phyloP scores from a whole-genome alignment of 2,888 invertebrate genomes.

The Ryuthela nishihirai region DNA sequence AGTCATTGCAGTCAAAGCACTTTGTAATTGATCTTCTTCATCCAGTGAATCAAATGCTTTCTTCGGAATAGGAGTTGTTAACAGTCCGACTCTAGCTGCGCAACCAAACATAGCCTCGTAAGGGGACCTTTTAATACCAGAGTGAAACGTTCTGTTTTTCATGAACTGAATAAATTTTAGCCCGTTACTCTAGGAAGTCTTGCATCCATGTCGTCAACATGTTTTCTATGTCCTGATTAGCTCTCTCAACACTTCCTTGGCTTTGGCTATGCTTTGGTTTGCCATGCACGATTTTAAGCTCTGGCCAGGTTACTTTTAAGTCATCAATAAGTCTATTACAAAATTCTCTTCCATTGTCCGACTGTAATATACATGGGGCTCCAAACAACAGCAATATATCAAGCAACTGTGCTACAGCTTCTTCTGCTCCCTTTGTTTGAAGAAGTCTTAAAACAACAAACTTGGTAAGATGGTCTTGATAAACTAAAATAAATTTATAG shows the following conservation, averaged over 20 bases:
- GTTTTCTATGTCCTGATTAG: constrained; percentile 7
- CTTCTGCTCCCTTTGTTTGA: constrained; percentile 31
- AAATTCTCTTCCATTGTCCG: constrained; percentile 37
- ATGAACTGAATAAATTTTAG: constrained; percentile 30
- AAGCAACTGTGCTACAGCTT: constrained; percentile 19
- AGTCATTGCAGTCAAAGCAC: neutral
- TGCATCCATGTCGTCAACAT: constrained; percentile 2
- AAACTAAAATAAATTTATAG: constrained; percentile 40
- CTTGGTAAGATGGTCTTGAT: constrained; percentile 42
- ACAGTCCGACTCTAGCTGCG: constrained; percentile 14
- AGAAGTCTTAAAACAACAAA: constrained; percentile 37
- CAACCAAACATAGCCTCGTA: constrained; percentile 20
- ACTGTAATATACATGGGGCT: constrained; percentile 32
- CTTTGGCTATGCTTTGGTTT: constrained; percentile 19
- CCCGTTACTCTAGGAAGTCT: constrained; percentile 35
- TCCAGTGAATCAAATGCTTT: constrained; percentile 6
- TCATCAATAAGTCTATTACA: constrained; percentile 13
- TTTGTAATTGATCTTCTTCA: constrained; percentile 13
- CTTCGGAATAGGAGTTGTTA: constrained; percentile 9
- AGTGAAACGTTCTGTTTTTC: constrained; percentile 33
- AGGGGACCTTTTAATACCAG: constrained; percentile 11
- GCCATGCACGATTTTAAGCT: constrained; percentile 12
- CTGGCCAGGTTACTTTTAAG: constrained; percentile 9
- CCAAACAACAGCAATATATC: constrained; percentile 35
- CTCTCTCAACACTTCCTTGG: constrained; percentile 2